Percentiles rank a stretch among this genome's conserved stretches.
Conservation (phyloP, 2,888 invertebrate genomes). For the Eutolmus rufibarbis region DNA sequence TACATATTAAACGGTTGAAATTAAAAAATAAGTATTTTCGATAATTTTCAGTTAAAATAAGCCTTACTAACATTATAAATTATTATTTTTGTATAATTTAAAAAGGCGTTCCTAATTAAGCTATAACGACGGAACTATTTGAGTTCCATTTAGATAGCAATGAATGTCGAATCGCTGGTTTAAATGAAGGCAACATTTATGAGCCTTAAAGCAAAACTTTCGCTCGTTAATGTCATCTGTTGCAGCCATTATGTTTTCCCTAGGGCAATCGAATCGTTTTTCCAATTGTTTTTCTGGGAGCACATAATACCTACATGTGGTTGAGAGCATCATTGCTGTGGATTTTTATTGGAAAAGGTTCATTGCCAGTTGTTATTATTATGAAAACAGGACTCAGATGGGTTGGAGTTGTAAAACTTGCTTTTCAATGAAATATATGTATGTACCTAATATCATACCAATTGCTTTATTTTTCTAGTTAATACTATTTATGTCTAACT, state of each 20-base stretch:
- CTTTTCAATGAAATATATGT: neutral
- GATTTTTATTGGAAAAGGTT: neutral
- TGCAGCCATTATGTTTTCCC: neutral
- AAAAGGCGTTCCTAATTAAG: neutral
- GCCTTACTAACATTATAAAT: neutral
- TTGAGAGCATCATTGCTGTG: neutral
- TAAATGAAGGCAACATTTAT: neutral
- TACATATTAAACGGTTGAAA: too few relatives aligned
- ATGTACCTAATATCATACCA: neutral
- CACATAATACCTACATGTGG: neutral
- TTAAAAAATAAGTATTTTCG: too few relatives aligned
- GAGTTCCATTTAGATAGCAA: neutral
- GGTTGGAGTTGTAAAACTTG: neutral
- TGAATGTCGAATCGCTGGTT: neutral
- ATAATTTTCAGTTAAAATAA: neutral
- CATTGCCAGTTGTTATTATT: neutral
- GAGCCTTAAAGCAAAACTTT: neutral
- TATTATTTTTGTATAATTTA: neutral
- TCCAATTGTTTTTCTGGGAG: neutral
- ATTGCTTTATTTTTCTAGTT: neutral
- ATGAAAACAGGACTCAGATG: neutral
- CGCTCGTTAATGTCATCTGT: neutral
- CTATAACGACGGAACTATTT: neutral
- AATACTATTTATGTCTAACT: neutral
- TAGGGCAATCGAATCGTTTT: neutral